phyloP scores from a whole-genome alignment of 2,888 invertebrate species.

The Nomada goodeniana region DNA sequence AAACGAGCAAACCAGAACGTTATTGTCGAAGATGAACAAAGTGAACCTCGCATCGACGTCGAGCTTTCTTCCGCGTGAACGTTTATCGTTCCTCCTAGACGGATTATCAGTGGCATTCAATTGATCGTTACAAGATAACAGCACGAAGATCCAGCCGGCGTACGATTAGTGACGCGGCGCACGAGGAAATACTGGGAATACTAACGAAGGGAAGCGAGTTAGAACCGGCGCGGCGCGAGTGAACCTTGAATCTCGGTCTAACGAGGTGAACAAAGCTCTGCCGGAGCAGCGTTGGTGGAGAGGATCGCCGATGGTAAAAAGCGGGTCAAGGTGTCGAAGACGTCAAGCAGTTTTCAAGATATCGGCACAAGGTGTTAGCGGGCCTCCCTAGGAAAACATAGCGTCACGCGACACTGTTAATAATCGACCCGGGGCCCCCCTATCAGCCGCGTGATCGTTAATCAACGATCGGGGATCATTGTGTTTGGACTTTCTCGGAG shows the following conservation, averaged over 20 bases:
- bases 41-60: too few relatives aligned
- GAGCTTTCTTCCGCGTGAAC: too few relatives aligned
- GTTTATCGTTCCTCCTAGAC: neutral
- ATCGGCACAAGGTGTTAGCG: constrained; percentile 62
- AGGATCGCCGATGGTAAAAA: constrained; percentile 43
- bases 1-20: too few relatives aligned
- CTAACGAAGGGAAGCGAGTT: constrained; percentile 45
- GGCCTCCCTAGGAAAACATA: constrained; percentile 43
- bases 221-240: constrained; percentile 14
- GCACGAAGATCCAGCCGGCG: neutral
- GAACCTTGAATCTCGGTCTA: constrained; percentile 49
- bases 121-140: neutral
- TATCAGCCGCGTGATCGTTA: constrained; percentile 56
- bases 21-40: too few relatives aligned
- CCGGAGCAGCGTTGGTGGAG: constrained; percentile 9
- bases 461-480: constrained; percentile 56
- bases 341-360: constrained; percentile 60
- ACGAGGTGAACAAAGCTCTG: constrained; percentile 59
- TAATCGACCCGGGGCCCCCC: constrained; percentile 35
- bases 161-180: neutral
- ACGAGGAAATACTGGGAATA: constrained; percentile 12
- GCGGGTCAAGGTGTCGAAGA: constrained; percentile 71
- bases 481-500: constrained; percentile 62
- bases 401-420: constrained; percentile 63
- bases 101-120: neutral